These are phyloP conservation scores for Lysandra bellargus DNA, from an alignment of 2,888 invertebrate species.

Conservation along the genomic window DNA sequence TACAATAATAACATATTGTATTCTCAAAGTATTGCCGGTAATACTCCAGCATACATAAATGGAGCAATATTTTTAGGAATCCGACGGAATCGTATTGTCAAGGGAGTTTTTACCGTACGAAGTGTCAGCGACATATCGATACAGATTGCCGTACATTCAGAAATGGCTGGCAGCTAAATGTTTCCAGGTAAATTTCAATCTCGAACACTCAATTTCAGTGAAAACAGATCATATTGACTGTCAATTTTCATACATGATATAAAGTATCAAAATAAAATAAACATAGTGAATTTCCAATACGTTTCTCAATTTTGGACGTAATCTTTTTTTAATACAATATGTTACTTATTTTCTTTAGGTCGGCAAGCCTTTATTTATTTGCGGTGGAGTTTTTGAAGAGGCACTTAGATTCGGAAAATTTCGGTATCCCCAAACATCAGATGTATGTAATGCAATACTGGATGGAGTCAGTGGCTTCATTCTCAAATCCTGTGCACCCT, in stretches of 20 bases:
- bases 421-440: conserved; percentile 51
- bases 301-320: not conserved
- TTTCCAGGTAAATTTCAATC: conserved; percentile 49
- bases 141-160: conserved; percentile 56
- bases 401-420: conserved; percentile 47
- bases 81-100: conserved; percentile 59
- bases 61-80: conserved; percentile 49
- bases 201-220: not conserved
- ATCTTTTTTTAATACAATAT: too few relatives aligned
- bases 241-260: not conserved
- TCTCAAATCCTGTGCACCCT: conserved; percentile 45
- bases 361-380: conserved; percentile 62
- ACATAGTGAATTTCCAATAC: not conserved
- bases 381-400: conserved; percentile 55
- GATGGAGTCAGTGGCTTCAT: conserved; percentile 63
- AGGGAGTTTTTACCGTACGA: conserved; percentile 62
- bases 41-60: not conserved
- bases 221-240: not conserved
- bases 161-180: conserved; percentile 62
- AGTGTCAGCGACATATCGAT: conserved; percentile 46
- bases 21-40: not conserved
- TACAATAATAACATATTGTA: not conserved
- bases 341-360: conserved; percentile 47
- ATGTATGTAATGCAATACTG: conserved; percentile 58
- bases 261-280: too few relatives aligned